Conservation (phyloP, 2,888 invertebrate genomes). For the Amphipoea oculea region DNA sequence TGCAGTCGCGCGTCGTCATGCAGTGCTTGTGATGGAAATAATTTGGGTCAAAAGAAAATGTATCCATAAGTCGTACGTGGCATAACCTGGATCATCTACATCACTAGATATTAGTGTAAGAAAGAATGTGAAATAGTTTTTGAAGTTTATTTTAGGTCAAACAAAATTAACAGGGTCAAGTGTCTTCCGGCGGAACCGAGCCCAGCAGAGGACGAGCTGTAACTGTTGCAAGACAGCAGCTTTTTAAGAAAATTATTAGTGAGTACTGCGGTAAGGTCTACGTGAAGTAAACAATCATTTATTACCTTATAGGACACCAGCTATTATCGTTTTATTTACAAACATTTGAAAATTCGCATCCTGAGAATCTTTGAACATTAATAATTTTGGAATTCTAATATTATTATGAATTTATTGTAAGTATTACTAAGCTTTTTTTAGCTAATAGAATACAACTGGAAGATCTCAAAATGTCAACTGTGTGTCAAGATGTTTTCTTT, state of each 20-base stretch:
- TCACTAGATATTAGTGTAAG: background rate
- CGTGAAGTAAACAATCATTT: constrained; percentile 45
- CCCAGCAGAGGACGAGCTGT: background rate
- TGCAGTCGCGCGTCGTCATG: background rate
- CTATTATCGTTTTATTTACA: constrained; percentile 32
- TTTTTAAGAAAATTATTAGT: background rate
- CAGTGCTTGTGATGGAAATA: background rate
- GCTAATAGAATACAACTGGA: constrained; percentile 29
- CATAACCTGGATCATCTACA: background rate
- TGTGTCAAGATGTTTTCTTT: constrained; percentile 43
- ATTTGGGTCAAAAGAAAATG: background rate
- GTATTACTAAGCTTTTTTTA: constrained; percentile 25
- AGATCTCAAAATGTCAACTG: constrained; percentile 40
- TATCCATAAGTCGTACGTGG: background rate
- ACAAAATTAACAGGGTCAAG: background rate
- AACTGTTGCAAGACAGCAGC: background rate
- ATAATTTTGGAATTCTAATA: constrained; percentile 43
- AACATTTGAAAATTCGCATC: constrained; percentile 42
- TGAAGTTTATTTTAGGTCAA: background rate
- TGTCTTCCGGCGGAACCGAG: background rate
- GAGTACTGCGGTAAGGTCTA: background rate
- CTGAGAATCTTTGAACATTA: constrained; percentile 22
- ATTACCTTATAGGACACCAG: constrained; percentile 41
- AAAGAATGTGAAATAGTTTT: background rate
- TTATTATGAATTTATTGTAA: background rate